A percentile compares a stretch with the other conserved stretches of the same genome.
Conservation (phyloP, 2,797 vertebrate genomes). For the Crypturellus tataupa region DNA sequence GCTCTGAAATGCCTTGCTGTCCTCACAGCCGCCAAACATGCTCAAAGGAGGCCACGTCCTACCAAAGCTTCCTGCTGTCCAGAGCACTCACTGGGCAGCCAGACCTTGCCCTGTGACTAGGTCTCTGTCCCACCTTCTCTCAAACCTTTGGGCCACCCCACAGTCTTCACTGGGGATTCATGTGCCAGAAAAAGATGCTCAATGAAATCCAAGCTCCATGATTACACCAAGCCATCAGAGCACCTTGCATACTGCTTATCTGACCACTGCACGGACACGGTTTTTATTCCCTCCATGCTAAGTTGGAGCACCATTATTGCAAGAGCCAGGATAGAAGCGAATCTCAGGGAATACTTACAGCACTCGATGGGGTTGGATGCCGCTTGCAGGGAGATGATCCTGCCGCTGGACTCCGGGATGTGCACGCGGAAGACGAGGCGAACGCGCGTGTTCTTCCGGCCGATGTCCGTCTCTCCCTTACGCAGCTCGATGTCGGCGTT, state of each 20-base stretch:
- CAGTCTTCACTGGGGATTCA: too few species aligned
- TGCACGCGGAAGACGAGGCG: constrained; percentile 95
- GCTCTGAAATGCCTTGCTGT: accelerated
- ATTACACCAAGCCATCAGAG: neutral
- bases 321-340: neutral
- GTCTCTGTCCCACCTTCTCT: neutral
- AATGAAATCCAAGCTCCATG: accelerated
- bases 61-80: neutral
- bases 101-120: neutral
- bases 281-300: accelerated
- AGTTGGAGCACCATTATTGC: accelerated
- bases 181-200: neutral
- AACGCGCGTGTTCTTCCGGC: constrained; percentile 96
- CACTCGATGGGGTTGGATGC: constrained; percentile 97
- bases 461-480: constrained; percentile 98
- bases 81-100: neutral
- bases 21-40: neutral
- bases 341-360: constrained; percentile 86
- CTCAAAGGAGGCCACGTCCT: accelerated
- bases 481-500: constrained; percentile 97
- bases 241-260: accelerated
- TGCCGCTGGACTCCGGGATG: constrained; percentile 91
- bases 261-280: accelerated
- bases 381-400: constrained; percentile 90
- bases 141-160: neutral